Percentiles rank a stretch among this genome's conserved stretches.
Conservation (phyloP, 2,113 vertebrate species). For the Damaliscus lunatus region DNA sequence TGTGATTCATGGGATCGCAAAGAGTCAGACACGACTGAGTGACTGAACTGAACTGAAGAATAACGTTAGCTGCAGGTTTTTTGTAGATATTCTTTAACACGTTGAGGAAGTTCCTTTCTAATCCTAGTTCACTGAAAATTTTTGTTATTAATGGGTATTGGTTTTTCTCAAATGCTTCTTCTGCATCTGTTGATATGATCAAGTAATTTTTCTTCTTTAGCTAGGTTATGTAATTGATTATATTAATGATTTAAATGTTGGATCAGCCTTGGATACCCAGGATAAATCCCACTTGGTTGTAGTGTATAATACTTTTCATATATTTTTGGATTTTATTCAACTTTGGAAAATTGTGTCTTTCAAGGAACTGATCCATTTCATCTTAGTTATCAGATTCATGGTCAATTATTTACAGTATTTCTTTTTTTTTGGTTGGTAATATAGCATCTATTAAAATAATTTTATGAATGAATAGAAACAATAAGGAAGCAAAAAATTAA, state of each 20-base stretch:
- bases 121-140: not conserved
- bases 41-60: too few relatives aligned
- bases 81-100: not conserved
- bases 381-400: not conserved
- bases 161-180: not conserved
- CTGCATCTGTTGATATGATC: not conserved
- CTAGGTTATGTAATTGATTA: not conserved
- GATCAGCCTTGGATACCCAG: not conserved
- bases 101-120: not conserved
- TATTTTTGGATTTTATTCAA: not conserved
- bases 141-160: not conserved
- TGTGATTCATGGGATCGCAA: too few relatives aligned
- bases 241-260: not conserved
- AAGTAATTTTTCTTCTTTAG: not conserved
- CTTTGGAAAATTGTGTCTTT: not conserved
- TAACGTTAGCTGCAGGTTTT: not conserved
- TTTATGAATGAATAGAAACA: constrained; percentile 92
- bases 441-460: constrained; percentile 98
- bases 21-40: too few relatives aligned
- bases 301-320: not conserved
- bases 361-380: not conserved
- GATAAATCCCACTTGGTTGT: not conserved
- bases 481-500: constrained; percentile 94
- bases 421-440: constrained; percentile 87
- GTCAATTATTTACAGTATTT: not conserved